Evolutionary conservation across 2,888 invertebrate species (phyloP).

Genomic region (Gymnosoma rotundatum): DNA sequence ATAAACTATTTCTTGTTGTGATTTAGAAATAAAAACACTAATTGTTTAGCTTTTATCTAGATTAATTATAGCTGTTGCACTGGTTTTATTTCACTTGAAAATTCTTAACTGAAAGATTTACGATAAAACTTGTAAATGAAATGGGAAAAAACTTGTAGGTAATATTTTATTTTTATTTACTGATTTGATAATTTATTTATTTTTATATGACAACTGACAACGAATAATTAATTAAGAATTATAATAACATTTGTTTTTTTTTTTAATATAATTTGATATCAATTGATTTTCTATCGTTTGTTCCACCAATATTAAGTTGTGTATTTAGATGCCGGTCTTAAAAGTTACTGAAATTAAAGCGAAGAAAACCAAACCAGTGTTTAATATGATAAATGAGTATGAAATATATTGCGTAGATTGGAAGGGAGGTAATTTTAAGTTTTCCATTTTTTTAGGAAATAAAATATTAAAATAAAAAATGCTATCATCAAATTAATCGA

Average conservation of each 20-base stretch:
- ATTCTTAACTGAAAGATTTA: conserved; percentile 46
- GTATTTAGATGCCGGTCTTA: not conserved
- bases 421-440: not conserved
- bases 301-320: not conserved
- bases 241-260: conserved; percentile 1
- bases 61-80: not conserved
- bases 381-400: conserved; percentile 5
- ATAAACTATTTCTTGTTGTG: not conserved
- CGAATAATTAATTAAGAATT: conserved; percentile 4
- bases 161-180: conserved; percentile 24
- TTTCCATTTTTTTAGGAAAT: no score
- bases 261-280: not conserved
- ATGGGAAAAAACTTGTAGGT: not conserved
- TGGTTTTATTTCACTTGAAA: conserved; percentile 34
- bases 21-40: not conserved
- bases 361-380: not conserved
- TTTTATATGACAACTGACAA: not conserved
- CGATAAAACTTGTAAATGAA: conserved; percentile 48
- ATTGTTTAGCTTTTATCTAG: not conserved
- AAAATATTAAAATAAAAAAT: no score
- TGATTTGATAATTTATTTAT: conserved; percentile 19
- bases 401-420: not conserved
- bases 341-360: conserved; percentile 45
- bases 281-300: conserved; percentile 5
- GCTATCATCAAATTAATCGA: no score